Evolutionary conservation across 2,113 vertebrate species (phyloP).

Genomic region (Halichoeres trimaculatus): DNA sequence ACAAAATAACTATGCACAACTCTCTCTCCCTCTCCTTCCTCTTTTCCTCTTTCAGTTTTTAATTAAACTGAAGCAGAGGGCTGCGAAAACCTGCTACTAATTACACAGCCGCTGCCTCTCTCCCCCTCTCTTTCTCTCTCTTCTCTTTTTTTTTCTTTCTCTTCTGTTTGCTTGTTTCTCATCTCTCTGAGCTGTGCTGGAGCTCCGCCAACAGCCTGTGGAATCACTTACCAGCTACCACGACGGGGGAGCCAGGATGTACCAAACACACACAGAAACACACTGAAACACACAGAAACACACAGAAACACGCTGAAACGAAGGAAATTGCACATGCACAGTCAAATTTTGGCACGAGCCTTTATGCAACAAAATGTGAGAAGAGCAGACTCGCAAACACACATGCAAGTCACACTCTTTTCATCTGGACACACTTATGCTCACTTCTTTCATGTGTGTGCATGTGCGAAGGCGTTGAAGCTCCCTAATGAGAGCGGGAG

Average conservation of each 20-base stretch:
- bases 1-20: constrained; percentile 74
- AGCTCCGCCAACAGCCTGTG: constrained; percentile 79
- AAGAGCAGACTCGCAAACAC: constrained; percentile 27
- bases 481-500: constrained; percentile 68
- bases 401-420: constrained; percentile 9
- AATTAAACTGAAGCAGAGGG: constrained; percentile 81
- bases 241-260: constrained; percentile 37
- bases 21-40: constrained; percentile 64
- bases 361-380: constrained; percentile 44
- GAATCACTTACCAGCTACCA: constrained; percentile 76
- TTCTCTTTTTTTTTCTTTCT: constrained; percentile 23
- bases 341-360: not conserved
- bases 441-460: constrained; percentile 26
- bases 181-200: constrained; percentile 62
- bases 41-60: constrained; percentile 72
- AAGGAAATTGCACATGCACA: not conserved
- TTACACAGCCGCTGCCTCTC: constrained; percentile 77
- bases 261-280: constrained; percentile 6
- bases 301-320: constrained; percentile 2
- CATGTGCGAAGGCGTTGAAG: constrained; percentile 57
- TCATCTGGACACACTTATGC: constrained; percentile 6
- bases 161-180: constrained; percentile 43
- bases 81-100: constrained; percentile 78
- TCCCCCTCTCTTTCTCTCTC: constrained; percentile 36
- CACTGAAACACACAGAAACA: constrained; percentile 2